Percentiles rank a stretch among this genome's conserved stretches.
These are phyloP conservation scores for Hyposoter dolosus DNA, from an alignment of 2,888 invertebrate genomes.

Conservation along the genomic window DNA sequence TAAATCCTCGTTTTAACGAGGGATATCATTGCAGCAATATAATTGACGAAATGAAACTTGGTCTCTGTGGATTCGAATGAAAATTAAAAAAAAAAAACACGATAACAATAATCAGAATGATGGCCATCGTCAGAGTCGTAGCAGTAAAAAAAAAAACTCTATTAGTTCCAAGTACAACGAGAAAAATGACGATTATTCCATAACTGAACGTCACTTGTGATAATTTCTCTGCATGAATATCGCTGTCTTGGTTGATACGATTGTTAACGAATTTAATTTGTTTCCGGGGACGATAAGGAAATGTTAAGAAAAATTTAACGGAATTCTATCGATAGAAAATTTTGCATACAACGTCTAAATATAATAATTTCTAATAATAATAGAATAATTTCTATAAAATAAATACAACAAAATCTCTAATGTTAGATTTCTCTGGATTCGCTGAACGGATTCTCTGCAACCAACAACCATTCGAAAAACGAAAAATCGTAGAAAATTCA, in stretches of 20 bases:
- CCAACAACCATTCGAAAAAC: too few relatives aligned
- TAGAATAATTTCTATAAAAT: too few relatives aligned
- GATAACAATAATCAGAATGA: not conserved
- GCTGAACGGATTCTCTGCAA: too few relatives aligned
- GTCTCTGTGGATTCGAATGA: not conserved
- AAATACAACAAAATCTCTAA: too few relatives aligned
- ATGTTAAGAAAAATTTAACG: too few relatives aligned
- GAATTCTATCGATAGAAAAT: too few relatives aligned
- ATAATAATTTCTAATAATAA: too few relatives aligned
- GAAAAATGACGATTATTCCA: not conserved
- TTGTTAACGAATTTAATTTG: conserved; percentile 27
- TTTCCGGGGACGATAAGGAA: conserved; percentile 11
- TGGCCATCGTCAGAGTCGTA: not conserved
- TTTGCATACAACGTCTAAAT: too few relatives aligned
- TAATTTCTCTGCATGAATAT: not conserved
- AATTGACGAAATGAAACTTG: too few relatives aligned
- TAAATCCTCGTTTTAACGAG: not conserved
- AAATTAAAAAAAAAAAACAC: not conserved
- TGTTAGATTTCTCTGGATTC: too few relatives aligned
- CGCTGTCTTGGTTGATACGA: not conserved
- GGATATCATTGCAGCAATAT: not conserved
- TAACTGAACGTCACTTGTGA: not conserved
- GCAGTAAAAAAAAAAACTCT: not conserved
- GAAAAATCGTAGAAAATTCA: too few relatives aligned
- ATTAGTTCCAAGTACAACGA: conserved; percentile 4